phyloP scores from a whole-genome alignment of 2,888 invertebrate species.

The Bombylius major region DNA sequence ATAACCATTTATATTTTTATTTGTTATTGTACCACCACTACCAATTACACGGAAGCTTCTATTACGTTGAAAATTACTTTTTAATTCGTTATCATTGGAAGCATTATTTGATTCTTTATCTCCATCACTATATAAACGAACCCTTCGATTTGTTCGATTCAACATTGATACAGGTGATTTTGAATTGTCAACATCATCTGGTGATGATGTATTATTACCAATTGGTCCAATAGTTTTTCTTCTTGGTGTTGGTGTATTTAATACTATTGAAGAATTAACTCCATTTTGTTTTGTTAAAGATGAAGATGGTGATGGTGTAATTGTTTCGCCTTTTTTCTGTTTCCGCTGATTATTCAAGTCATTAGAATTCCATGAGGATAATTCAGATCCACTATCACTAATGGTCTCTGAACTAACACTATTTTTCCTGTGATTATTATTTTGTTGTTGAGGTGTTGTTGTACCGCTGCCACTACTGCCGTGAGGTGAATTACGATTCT shows the following conservation, averaged over 20 bases:
- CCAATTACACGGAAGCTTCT: conserved; percentile 19
- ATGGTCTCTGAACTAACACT: conserved; percentile 36
- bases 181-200: conserved; percentile 5
- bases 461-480: not conserved
- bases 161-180: not conserved
- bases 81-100: conserved; percentile 5
- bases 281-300: not conserved
- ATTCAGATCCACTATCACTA: conserved; percentile 35
- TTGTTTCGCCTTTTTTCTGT: conserved; percentile 3
- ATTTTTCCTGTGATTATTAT: conserved; percentile 26
- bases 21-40: not conserved
- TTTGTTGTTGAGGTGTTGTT: conserved; percentile 13
- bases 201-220: not conserved
- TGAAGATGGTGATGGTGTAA: conserved; percentile 1
- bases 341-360: conserved; percentile 12
- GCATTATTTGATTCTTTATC: conserved; percentile 15
- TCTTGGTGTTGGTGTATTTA: conserved; percentile 1
- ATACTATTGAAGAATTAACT: not conserved
- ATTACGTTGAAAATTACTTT: conserved; percentile 16
- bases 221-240: conserved; percentile 9
- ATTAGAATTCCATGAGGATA: conserved; percentile 26
- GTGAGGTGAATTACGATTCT: conserved; percentile 2
- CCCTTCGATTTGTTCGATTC: conserved; percentile 9
- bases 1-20: not conserved
- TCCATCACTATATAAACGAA: conserved; percentile 20